Evolutionary conservation across 2,888 invertebrate species (phyloP).

Genomic region (Ptychoptera albimana): DNA sequence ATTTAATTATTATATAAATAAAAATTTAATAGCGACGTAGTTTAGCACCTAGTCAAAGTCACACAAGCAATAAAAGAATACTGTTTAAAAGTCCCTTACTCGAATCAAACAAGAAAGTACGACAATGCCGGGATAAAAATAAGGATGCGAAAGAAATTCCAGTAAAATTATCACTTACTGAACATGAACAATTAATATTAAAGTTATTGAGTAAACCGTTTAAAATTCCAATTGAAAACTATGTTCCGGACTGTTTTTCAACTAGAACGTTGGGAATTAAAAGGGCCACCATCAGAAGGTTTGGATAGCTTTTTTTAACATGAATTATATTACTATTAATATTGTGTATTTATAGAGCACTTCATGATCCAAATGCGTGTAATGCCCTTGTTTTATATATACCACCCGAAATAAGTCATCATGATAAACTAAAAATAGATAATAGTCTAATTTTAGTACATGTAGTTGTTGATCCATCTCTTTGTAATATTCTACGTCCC

Average conservation of each 20-base stretch:
- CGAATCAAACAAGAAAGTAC: conserved; percentile 33
- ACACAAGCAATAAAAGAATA: conserved; percentile 23
- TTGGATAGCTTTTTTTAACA: too few relatives aligned
- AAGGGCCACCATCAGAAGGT: conserved; percentile 34
- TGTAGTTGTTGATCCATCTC: conserved; percentile 90
- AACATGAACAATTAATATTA: conserved; percentile 67
- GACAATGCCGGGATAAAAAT: conserved; percentile 28
- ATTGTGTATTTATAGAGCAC: conserved; percentile 33
- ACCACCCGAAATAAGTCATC: conserved; percentile 71
- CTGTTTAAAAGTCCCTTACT: conserved; percentile 35
- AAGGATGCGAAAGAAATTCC: conserved; percentile 15
- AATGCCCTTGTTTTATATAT: conserved; percentile 77
- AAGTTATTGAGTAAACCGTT: conserved; percentile 74
- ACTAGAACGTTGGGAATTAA: conserved; percentile 68
- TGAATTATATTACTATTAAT: conserved; percentile 24
- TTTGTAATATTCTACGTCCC: conserved; percentile 80
- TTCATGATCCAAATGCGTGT: conserved; percentile 86
- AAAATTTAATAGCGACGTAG: conserved; percentile 36
- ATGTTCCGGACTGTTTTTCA: conserved; percentile 52
- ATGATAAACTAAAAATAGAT: conserved; percentile 73
- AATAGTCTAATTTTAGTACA: conserved; percentile 54
- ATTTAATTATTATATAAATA: not conserved
- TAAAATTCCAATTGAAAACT: conserved; percentile 84
- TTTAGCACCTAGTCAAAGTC: conserved; percentile 64
- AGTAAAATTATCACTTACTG: conserved; percentile 28